Base-by-base conservation (phyloP, 2,797 vertebrate species). In the Mastacembelus armatus region DNA sequence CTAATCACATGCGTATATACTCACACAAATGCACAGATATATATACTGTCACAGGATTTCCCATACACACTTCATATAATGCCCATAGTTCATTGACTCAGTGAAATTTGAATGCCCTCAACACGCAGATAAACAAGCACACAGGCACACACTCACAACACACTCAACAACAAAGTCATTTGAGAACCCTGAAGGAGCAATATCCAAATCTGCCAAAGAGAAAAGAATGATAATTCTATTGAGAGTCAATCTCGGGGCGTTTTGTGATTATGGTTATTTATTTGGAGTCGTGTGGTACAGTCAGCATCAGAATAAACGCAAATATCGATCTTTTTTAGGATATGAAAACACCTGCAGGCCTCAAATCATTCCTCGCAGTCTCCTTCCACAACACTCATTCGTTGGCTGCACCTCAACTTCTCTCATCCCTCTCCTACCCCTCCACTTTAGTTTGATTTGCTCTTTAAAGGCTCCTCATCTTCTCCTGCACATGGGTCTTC, bases 181-280 rank as follows among this genome's bases (percentile, higher is more conserved):
- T 88, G 79, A 89, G 88, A 86, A 88, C 89, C 91, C 90, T 83
- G 83, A 87, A 90, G 88, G 89, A 91, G 92, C 91, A 90, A 93
- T 94, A 93, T 91, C 88, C 88, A 88, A 90, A 93, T 92, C 89
- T 93, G 90, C 83, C 89, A 91, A 91, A 89, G 88, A 90, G 86
- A 88, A 91, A 85, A 91, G 90, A 88, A 92, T 91, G 89, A 92
- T 92, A 91, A 90, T 91, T 89, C 88, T 92, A 91, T 93, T 89
- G 88, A 90, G 92, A 94, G 92, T 90, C 92, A 88, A 94, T 94
- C 92, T 92, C 64, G 81, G 84, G 83, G 86, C 86, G 71, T 86
- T 93, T 92, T 90, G 88, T 92, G 90, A 93, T 94, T 92, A 93
- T 89, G 90, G 91, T 94, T 93, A 94, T 94, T 93, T 94, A 94